Percentiles rank a stretch among this genome's conserved stretches.
Evolutionary conservation across 2,888 invertebrate species (phyloP).

Genomic region (Sarcophaga carnaria): DNA sequence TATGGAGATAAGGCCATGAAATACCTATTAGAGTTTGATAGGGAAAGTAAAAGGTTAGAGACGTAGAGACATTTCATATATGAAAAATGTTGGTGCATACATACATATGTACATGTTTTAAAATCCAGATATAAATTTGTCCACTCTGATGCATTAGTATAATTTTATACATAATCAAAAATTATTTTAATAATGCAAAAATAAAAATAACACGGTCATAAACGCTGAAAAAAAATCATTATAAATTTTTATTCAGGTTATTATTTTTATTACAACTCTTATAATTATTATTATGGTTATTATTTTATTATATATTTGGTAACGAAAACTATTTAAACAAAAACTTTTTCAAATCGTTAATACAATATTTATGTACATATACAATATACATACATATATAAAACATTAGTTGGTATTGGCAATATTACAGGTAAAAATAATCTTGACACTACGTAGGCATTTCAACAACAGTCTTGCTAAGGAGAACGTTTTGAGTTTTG

Average conservation of each 20-base stretch:
- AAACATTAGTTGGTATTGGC: slow-evolving; percentile 3
- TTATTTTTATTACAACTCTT: slow-evolving; percentile 25
- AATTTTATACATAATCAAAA: slow-evolving; percentile 12
- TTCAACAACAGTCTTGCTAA: no score
- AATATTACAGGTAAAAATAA: background rate
- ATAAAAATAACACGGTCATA: slow-evolving; percentile 29
- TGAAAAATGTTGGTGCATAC: no score
- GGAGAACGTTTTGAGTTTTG: no score
- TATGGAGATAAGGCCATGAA: no score
- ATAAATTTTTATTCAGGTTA: slow-evolving; percentile 35
- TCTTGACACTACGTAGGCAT: background rate
- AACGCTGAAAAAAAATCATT: slow-evolving; percentile 32
- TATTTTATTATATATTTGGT: background rate
- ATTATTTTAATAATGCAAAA: slow-evolving; percentile 1
- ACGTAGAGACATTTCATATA: background rate
- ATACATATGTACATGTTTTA: background rate
- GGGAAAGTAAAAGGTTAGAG: background rate
- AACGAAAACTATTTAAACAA: background rate
- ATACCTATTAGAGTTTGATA: no score
- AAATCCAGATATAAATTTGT: slow-evolving; percentile 11
- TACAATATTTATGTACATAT: background rate
- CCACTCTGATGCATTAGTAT: slow-evolving; percentile 23
- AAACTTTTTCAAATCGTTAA: background rate
- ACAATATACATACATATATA: background rate
- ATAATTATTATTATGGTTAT: background rate